Evolutionary conservation across 2,113 vertebrate genomes (phyloP), one percentile per base, ranked within the genome.

Genomic region (Todiramphus chloris): DNA sequence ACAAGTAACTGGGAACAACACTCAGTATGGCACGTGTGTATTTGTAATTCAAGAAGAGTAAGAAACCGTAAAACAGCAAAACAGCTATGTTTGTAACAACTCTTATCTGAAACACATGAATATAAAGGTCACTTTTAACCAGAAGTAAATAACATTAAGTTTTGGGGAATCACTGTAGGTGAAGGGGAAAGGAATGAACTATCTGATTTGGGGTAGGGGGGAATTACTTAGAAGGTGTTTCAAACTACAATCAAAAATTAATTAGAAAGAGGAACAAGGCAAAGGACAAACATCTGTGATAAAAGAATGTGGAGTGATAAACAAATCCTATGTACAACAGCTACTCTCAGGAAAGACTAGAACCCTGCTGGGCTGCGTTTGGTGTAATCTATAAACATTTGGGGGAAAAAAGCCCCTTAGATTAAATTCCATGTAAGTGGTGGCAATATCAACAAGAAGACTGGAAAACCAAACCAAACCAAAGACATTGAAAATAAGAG

Each of bases 201-300:
- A 17, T 94, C 92, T 95, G 87, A 94, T 95, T 95, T 78, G 59
- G 83, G 94, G 74, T 85, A 53, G 46, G 74, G 87, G 56, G 19
- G 91, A 93, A 81, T 48, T 82, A 76, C 50, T 69, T 86, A 97
- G 97, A 97, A 98, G 97, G 97, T 97, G 92, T 93, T 97, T 96
- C 95, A 93, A 97, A 97, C 93, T 50, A 95, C 94, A 98, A 97
- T 98, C 31, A 97, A 97, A 98, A 98, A 97, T 97, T 97, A 98
- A 97, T 98, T 97, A 97, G 97, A 70, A 97, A 95, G 93, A 96
- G 90, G 90, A 98, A 96, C 93, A 97, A 98, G 97, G 97, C 97
- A 97, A 97, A 97, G 97, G 97, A 97, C 96, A 97, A 97, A 98
- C 97, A 98, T 97, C 98, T 98, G 97, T 80, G 96, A 96, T 69